Evolutionary conservation across 2,888 invertebrate species (phyloP), one percentile per base, ranked within the genome.

Genomic region (Caenorhabditis sp.): DNA sequence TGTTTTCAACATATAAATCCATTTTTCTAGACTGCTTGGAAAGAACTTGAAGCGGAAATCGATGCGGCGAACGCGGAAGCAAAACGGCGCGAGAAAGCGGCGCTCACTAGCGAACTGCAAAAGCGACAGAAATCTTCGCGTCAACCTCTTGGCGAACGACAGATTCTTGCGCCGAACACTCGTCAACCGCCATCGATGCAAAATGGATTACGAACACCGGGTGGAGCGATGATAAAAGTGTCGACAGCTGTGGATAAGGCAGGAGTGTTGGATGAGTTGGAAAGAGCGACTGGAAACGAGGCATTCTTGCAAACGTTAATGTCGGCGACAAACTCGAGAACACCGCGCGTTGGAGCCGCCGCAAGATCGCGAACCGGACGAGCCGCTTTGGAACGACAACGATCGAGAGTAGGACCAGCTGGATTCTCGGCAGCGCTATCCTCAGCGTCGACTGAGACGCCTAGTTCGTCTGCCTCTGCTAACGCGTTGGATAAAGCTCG

Each of bases 241-340:
- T 65, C 65, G n/a, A 73, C 73, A 74, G 78, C 72, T 38, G 61
- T 65, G 8, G 69, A 78, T 25, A 74, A 77, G 43, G 68, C 77
- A 0, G 83, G 83, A 53, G 83, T 83, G 14, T 68, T 83, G 52
- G 83, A 83, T 61, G 83, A 83, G 59, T 56, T 83, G 58, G 83
- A 83, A 49, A 70, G 77, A 67, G 76, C 78, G 52, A 77, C 79
- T 17, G 71, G 67, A 21, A 67, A 67, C 23, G 71, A 71, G 10
- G 73, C 68, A 20, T 67, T 70, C 52, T 71, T 80, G 12, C 75
- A 76, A 50, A 71, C 67, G 17, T 62, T 79, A 21, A 68, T 78
- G 73, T 68, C 72, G 14, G 67, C 72, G 12, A 63, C 70, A 20
- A 70, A 73, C 17, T 70, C 69, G 38, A 36, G 79, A 58, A 78